Percentiles rank a stretch among this genome's conserved stretches.
Evolutionary conservation across 2,113 vertebrate species (phyloP).

Genomic region (Actenoides lindsayi): DNA sequence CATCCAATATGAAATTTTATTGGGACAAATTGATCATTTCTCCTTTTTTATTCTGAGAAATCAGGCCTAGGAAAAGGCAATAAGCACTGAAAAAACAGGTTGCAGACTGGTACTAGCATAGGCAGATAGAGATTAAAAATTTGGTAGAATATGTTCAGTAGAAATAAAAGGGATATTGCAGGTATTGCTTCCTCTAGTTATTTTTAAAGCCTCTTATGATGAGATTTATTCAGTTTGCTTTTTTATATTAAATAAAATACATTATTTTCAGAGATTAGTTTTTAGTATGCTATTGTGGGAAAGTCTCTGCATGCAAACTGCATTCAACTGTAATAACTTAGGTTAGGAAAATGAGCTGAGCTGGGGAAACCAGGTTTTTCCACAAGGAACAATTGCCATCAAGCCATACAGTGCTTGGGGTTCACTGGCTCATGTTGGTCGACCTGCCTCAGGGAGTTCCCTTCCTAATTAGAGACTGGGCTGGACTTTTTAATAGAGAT

Average conservation of each 20-base stretch:
- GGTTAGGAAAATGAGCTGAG: background rate
- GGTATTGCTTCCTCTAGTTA: background rate
- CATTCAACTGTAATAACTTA: background rate
- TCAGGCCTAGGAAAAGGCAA: background rate
- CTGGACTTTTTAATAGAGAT: background rate
- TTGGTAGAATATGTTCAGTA: background rate
- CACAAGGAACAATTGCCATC: background rate
- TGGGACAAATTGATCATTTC: background rate
- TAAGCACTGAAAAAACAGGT: background rate
- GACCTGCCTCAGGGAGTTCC: background rate
- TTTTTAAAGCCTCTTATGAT: background rate
- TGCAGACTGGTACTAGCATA: background rate
- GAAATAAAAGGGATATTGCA: background rate
- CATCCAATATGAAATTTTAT: background rate
- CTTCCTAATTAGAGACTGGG: background rate
- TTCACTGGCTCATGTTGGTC: rapidly evolving
- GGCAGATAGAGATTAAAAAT: background rate
- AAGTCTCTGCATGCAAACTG: background rate
- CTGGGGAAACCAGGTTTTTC: background rate
- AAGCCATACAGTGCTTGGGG: background rate
- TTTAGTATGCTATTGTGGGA: background rate
- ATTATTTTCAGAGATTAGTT: background rate
- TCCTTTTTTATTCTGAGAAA: background rate
- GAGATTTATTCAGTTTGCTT: background rate
- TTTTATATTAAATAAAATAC: background rate